Evolutionary conservation across 2,888 invertebrate genomes (phyloP), one percentile per base, ranked within the genome.

Genomic region (Parthenolecanium corni): DNA sequence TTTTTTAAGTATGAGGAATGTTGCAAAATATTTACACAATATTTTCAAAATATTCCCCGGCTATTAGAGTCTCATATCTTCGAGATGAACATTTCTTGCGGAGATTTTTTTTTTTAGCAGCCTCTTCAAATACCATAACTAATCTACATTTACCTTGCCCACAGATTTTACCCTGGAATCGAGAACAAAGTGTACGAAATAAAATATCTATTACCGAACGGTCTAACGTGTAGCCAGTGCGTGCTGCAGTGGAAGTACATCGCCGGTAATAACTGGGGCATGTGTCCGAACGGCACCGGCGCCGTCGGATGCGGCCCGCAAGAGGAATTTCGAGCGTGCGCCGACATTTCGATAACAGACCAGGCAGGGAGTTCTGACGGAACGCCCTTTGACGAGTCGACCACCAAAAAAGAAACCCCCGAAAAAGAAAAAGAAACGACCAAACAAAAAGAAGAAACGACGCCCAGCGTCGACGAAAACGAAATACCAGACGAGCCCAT

Each of bases 191-290:
- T 89, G 18, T 89, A 89, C 72, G 86, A 89, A 71, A 85, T 86
- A 73, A 80, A 80, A 68, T 83, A 84, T 67, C 77, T 78, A 68
- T 73, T 86, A 56, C 83, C 82, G 0, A 75, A 77, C 70, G 83
- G 79, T 42, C 70, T 89, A 16, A 81, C 82, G 51, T 92, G 92
- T 72, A 74, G 79, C 12, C 89, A 89, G 72, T 92, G 92, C 71
- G 81, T 92, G 3, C 75, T 92, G 64, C 92, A 92, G 71, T 92
- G 92, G 92, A 80, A 85, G 68, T 92, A 92, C 73, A 79, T 87
- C 62, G 89, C 91, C 49, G 68, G 74, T 2, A 89, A 89, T 71
- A 88, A 87, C 71, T 89, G 89, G 89, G 88, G 88, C 0, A 78
- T 77, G 14, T 86, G 86, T 70, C 77, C 77, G 1, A 82, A 86